Conservation (phyloP, 2,113 vertebrate genomes). For the Cyanistes caeruleus region DNA sequence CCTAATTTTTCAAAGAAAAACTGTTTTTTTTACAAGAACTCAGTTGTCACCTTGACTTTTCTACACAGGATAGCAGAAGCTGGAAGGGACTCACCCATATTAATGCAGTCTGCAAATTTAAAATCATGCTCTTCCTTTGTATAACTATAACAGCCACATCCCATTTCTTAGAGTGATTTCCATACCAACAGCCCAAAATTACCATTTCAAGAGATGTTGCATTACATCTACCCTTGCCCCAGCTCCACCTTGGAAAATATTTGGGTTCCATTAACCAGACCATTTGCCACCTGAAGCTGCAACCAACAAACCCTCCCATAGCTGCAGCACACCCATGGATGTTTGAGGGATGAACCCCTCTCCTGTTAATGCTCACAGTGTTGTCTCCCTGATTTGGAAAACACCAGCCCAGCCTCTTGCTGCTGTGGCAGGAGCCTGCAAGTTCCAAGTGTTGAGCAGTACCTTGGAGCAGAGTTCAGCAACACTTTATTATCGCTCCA, state of each 20-base stretch:
- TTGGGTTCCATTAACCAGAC: not conserved
- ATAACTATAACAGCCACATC: fast-evolving
- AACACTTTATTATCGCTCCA: slow-evolving; percentile 53
- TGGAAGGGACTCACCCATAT: not conserved
- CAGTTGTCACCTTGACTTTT: not conserved
- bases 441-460: not conserved
- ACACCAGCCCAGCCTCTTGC: not conserved
- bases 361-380: not conserved
- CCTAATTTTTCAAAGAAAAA: not conserved
- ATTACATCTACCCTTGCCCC: fast-evolving
- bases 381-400: not conserved
- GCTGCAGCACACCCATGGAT: not conserved
- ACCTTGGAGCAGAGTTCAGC: slow-evolving; percentile 3
- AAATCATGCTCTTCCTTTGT: not conserved
- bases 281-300: not conserved
- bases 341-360: not conserved
- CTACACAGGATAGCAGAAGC: not conserved
- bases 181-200: not conserved
- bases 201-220: not conserved
- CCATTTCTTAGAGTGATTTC: not conserved
- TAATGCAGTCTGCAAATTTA: not conserved
- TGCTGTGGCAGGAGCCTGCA: not conserved
- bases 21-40: not conserved
- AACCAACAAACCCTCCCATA: not conserved
- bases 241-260: fast-evolving